Percentiles rank a stretch among this genome's conserved stretches.
Conservation (phyloP, 2,888 invertebrate genomes). For the Plebejus anna region DNA sequence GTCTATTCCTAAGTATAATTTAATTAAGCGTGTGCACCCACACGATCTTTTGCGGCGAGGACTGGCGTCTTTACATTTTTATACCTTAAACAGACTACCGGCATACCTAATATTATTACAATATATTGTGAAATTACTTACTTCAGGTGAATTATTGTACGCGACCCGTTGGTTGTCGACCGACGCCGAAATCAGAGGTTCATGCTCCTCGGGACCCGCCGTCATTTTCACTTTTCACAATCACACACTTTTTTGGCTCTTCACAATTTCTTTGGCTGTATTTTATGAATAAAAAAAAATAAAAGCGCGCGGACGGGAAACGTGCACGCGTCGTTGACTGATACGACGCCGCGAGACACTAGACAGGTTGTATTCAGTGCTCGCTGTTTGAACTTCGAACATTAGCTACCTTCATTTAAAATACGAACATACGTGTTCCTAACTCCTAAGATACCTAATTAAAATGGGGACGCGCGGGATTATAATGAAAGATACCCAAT, state of each 20-base stretch:
- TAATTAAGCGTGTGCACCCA: background rate
- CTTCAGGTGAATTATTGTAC: constrained; percentile 62
- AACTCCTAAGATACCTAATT: constrained; percentile 17
- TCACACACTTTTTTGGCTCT: constrained; percentile 32
- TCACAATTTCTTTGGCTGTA: background rate
- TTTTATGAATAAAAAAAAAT: background rate
- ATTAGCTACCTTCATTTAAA: constrained; percentile 14
- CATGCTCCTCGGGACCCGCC: constrained; percentile 69
- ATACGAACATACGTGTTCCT: background rate
- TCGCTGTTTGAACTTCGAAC: constrained; percentile 8
- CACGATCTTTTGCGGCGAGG: background rate
- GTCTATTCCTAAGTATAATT: background rate
- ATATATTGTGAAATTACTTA: constrained; percentile 43
- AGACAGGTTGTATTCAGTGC: background rate
- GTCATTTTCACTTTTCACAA: constrained; percentile 57
- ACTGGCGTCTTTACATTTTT: background rate
- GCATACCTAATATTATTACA: background rate
- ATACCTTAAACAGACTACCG: background rate
- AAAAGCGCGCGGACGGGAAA: background rate
- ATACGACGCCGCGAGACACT: constrained; percentile 22
- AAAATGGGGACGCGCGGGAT: background rate
- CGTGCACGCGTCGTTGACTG: constrained; percentile 20
- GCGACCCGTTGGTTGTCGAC: constrained; percentile 68
- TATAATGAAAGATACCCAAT: background rate
- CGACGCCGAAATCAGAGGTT: constrained; percentile 69